These are phyloP conservation scores for Epirrita christyi DNA, from an alignment of 2,888 invertebrate genomes.

Conservation along the genomic window DNA sequence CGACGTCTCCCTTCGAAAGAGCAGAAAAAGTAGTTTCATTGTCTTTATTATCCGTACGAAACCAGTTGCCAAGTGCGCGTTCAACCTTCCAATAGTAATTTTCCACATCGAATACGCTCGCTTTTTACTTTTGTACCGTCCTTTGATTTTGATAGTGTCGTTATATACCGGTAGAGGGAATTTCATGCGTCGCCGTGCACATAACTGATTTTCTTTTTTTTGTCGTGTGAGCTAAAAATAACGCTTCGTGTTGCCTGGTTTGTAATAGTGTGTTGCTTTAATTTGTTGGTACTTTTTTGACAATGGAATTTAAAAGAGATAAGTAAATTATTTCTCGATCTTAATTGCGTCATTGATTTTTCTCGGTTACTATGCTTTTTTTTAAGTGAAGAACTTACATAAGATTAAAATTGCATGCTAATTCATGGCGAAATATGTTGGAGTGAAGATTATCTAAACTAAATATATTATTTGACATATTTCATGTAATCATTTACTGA, in stretches of 20 bases:
- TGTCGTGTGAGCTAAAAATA: slow-evolving; percentile 19
- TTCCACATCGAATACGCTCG: slow-evolving; percentile 41
- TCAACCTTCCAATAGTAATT: slow-evolving; percentile 39
- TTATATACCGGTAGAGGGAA: slow-evolving; percentile 43
- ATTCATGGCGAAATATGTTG: too few relatives aligned
- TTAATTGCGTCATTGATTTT: too few relatives aligned
- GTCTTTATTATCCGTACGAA: too few relatives aligned
- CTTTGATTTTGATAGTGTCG: slow-evolving; percentile 47
- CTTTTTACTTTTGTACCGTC: slow-evolving; percentile 45
- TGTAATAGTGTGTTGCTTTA: slow-evolving; percentile 2
- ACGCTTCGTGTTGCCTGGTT: neutral
- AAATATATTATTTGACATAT: too few relatives aligned
- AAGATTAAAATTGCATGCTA: too few relatives aligned
- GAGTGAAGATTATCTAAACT: too few relatives aligned
- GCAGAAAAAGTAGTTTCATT: too few relatives aligned
- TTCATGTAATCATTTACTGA: too few relatives aligned
- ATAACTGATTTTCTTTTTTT: slow-evolving; percentile 35
- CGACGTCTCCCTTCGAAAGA: too few relatives aligned
- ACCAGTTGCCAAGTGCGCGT: slow-evolving; percentile 26
- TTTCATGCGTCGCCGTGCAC: slow-evolving; percentile 44
- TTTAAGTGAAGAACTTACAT: too few relatives aligned
- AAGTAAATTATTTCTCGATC: neutral
- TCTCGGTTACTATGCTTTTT: too few relatives aligned
- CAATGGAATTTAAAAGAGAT: neutral
- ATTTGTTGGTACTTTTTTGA: neutral